Base-by-base conservation (phyloP, 2,888 invertebrate genomes). In the Hydropsyche betteni region DNA sequence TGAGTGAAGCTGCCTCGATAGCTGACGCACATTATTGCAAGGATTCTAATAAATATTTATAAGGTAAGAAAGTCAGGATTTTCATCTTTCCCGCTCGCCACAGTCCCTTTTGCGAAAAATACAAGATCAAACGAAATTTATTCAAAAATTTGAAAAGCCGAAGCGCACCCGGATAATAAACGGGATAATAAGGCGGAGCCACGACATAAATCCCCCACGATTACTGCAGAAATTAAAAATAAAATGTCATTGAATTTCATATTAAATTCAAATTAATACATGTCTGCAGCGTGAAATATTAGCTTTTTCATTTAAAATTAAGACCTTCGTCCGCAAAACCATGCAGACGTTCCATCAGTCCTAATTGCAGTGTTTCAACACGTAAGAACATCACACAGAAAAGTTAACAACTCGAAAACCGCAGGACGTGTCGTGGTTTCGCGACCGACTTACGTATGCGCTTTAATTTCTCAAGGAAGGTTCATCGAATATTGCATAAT, bases 111-210 rank as follows among this genome's bases (percentile, higher is more conserved):
- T 5, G 58, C 58, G 58, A 58, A 16, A 58, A 58, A 58, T 58
- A 58, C 58, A 58, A 64, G 64, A 64, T 64, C 64, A 64, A 64
- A 64, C 64, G 64, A 36, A 64, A 64, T 64, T 64, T 64, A 64
- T 64, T 64, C 64, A 34, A 64, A 64, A 33, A 34, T 64, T 64
- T 36, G n/a, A 64, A 64, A 36, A 34, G 36, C 34, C 64, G 34
- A 36, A 36, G 36, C 8, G 36, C 64, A 44, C 44, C 44, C 44
- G 44, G 44, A 44, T 44, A 44, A 44, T 44, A 44, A 44, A 44
- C 44, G 44, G 44, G 44, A 44, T 44, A 44, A 44, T 44, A 10
- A 6, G 44, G 44, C 44, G 44, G 10, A 8, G 6, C 44, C 44
- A 4, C 24, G 24, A 24, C 24, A 24, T 24, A 24, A 24, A 24